Percentiles rank a stretch among this genome's conserved stretches.
Conservation (phyloP, 2,888 invertebrate species). For the Phymatocera aterrima region DNA sequence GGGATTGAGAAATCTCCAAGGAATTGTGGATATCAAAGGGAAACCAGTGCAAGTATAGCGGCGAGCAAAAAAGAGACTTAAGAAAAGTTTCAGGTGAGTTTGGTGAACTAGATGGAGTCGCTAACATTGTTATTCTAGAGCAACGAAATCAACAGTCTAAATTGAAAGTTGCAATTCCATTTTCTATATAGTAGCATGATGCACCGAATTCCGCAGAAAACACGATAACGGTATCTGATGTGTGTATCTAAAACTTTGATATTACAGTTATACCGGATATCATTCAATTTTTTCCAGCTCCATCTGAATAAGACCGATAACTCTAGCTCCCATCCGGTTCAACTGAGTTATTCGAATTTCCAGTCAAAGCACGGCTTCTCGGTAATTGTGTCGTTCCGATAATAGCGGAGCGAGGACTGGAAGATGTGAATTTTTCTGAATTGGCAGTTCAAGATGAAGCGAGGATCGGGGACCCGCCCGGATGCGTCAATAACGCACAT, state of each 20-base stretch:
- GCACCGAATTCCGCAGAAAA: no score
- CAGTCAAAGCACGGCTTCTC: neutral
- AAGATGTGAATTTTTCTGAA: slow-evolving; percentile 26
- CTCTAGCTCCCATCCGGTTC: neutral
- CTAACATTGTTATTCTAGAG: no score
- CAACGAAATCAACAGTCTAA: neutral
- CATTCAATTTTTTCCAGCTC: neutral
- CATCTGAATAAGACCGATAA: neutral
- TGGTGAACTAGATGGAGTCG: neutral
- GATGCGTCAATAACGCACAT: slow-evolving; percentile 38
- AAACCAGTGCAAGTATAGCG: slow-evolving; percentile 2
- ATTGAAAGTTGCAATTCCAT: no score
- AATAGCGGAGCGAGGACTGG: neutral
- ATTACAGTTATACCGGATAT: neutral
- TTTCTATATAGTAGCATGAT: no score
- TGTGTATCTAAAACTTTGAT: neutral
- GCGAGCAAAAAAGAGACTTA: neutral
- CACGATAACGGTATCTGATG: no score
- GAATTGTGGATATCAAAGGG: slow-evolving; percentile 10
- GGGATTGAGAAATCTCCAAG: neutral
- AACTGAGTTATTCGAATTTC: neutral
- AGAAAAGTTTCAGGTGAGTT: no score
- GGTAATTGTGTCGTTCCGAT: slow-evolving; percentile 7
- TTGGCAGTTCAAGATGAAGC: neutral
- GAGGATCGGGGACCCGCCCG: neutral